Percentiles rank a stretch among this genome's conserved stretches.
These are phyloP conservation scores for Tenebrio molitor DNA, from an alignment of 1,140 invertebrate genomes.

Conservation along the genomic window DNA sequence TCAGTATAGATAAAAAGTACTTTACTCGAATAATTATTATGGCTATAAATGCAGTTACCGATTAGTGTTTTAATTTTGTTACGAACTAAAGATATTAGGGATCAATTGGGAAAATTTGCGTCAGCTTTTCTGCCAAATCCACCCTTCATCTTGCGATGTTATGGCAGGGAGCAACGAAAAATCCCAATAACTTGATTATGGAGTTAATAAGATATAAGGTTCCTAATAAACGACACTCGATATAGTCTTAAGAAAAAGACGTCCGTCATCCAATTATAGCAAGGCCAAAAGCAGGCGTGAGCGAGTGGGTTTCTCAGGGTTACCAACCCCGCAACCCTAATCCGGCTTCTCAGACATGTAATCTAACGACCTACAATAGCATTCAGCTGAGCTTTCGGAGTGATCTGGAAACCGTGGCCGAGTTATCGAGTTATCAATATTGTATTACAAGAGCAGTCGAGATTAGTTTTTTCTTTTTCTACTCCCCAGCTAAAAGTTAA, in stretches of 20 bases:
- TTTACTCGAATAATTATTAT: no score
- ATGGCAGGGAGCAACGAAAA: conserved; percentile 7
- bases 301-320: conserved; percentile 51
- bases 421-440: conserved; percentile 46
- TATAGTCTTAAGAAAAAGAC: conserved; percentile 53
- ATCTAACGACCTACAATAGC: conserved; percentile 48
- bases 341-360: conserved; percentile 55
- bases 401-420: conserved; percentile 38
- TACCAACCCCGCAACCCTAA: conserved; percentile 52
- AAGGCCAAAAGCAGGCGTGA: conserved; percentile 39
- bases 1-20: no score
- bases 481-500: conserved; percentile 7
- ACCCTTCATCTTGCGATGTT: no score
- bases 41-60: no score
- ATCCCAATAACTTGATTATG: conserved; percentile 30
- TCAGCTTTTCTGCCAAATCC: no score
- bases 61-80: no score
- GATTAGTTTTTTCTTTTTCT: conserved; percentile 32
- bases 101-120: no score
- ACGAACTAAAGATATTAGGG: no score
- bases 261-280: conserved; percentile 55
- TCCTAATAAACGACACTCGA: conserved; percentile 52
- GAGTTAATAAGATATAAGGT: conserved; percentile 49
- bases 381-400: conserved; percentile 14
- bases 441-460: conserved; percentile 33